Base-by-base conservation (phyloP, 2,888 invertebrate species). In the Boloria euphrosyne region DNA sequence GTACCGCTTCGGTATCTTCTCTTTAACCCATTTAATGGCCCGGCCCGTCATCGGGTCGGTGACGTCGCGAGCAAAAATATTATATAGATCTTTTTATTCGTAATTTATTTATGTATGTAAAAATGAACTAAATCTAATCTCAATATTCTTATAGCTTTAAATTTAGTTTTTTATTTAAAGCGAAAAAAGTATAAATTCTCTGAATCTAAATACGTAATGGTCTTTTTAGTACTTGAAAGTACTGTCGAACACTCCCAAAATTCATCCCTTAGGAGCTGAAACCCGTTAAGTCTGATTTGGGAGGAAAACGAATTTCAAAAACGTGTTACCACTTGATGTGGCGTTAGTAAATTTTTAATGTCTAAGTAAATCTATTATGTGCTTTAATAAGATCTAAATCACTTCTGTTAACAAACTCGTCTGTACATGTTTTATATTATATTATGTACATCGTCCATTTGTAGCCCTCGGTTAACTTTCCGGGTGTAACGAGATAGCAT, bases 381-480 rank as follows among this genome's bases (percentile, higher is more conserved):
- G 47, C 46, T 38, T 17, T 57, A 61, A 67, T 64, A 60, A 51
- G 60, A 67, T 38, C 57, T 57, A 64, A 64, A 64, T 67, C 60
- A 57, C 57, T 64, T 52, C 18, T 67, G 51, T 46, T 44, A 61
- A 64, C 63, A 61, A 57, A 49, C 61, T 60, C 60, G 60, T 50
- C 63, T 65, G 18, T 68, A 49, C 55, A 63, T 62, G 52, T 62
- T 62, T 53, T 52, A 53, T 61, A 53, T 61, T n/a, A 65, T 59
- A 67, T 53, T 64, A 55, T 50, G 63, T 17, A 55, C 31, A 7
- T 31, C 31, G 65, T 66, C 65, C 49, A 58, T 65, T 53, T 61
- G 63, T 61, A 60, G 68, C 65, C 64, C 61, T 60, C 66, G 70
- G 66, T 73, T 73, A 75, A 73, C 72, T 71, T 74, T 73, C 71